A percentile compares a stretch with the other conserved stretches of the same genome.
phyloP scores from a whole-genome alignment of 2,113 vertebrate species.

The Casuarius casuarius region DNA sequence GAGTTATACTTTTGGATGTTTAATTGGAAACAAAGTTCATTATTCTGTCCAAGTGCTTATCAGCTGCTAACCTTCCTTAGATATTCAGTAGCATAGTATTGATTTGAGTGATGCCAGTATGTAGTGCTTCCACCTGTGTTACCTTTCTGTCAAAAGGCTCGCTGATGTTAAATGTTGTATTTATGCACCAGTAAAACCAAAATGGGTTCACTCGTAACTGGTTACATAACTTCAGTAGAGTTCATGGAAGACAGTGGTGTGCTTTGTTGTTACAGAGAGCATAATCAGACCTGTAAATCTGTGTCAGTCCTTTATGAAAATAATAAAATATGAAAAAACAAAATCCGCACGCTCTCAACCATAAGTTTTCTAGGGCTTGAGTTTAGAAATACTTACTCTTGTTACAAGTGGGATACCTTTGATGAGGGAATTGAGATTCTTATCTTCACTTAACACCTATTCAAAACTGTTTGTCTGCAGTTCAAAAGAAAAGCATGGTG shows the following conservation, averaged over 20 bases:
- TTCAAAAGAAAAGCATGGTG: not conserved
- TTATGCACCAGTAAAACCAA: not conserved
- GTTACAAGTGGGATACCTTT: rapidly evolving
- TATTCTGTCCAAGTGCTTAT: not conserved
- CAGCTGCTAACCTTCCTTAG: not conserved
- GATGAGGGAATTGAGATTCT: not conserved
- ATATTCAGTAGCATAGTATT: not conserved
- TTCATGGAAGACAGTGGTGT: rapidly evolving
- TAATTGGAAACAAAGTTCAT: not conserved
- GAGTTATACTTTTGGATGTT: not conserved
- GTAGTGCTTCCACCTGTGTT: not conserved
- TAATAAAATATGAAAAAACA: not conserved
- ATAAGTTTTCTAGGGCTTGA: not conserved
- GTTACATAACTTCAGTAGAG: not conserved
- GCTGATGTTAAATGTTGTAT: not conserved
- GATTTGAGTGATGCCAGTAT: not conserved
- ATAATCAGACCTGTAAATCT: not conserved
- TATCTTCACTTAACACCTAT: not conserved
- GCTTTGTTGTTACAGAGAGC: not conserved
- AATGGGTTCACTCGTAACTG: not conserved
- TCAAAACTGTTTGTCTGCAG: too few relatives aligned
- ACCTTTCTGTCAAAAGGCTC: not conserved
- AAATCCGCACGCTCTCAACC: not conserved
- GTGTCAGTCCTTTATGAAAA: not conserved
- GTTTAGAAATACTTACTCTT: not conserved